These are phyloP conservation scores for Sebastes hubbsi DNA, from an alignment of 2,797 vertebrate genomes.

Conservation along the genomic window DNA sequence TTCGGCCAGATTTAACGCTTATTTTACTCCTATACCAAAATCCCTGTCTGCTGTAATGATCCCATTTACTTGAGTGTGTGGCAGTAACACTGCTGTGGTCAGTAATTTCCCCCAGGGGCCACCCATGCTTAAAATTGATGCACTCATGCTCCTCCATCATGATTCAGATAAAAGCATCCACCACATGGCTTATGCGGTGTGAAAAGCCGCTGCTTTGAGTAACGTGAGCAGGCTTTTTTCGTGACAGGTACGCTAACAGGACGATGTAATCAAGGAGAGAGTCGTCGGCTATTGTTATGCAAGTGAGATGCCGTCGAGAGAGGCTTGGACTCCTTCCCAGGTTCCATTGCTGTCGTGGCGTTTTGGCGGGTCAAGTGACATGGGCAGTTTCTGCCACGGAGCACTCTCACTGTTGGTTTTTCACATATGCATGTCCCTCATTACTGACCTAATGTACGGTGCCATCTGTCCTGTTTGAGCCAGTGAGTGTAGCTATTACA, in stretches of 20 bases:
- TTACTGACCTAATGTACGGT: conserved; percentile 5
- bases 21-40: neutral
- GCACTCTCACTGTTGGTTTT: neutral
- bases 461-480: conserved; percentile 31
- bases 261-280: conserved; percentile 59
- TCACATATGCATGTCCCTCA: neutral
- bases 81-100: neutral
- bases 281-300: conserved; percentile 54
- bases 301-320: conserved; percentile 31
- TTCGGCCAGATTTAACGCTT: neutral
- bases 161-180: neutral
- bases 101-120: neutral
- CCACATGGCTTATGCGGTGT: neutral
- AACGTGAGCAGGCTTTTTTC: conserved; percentile 22
- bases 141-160: neutral
- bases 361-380: conserved; percentile 44
- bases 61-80: conserved; percentile 9
- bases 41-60: neutral
- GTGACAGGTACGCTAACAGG: conserved; percentile 18
- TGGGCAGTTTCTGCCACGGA: neutral
- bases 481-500: conserved; percentile 22
- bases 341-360: conserved; percentile 35
- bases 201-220: conserved; percentile 16
- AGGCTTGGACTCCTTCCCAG: conserved; percentile 63
- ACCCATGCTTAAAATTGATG: conserved; percentile 7